phyloP scores from a whole-genome alignment of 2,888 invertebrate species.

The Zygogramma bicolorata region DNA sequence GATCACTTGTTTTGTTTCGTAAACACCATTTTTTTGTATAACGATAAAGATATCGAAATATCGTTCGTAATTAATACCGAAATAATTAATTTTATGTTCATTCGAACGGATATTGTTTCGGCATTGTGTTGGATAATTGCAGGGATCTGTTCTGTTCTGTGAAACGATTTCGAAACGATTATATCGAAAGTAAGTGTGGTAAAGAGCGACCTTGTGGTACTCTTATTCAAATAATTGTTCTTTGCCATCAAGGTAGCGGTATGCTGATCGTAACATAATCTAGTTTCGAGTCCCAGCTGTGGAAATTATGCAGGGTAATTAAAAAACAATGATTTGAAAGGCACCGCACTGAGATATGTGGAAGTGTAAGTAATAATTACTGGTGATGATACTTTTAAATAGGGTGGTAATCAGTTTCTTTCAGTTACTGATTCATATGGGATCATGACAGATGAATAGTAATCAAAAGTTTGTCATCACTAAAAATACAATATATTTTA shows the following conservation, averaged over 20 bases:
- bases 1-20: background rate
- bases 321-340: too few species aligned
- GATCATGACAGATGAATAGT: too few species aligned
- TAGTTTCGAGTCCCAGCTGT: background rate
- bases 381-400: too few species aligned
- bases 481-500: too few species aligned
- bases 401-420: too few species aligned
- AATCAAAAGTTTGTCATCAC: too few species aligned
- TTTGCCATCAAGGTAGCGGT: background rate
- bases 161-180: slow-evolving; percentile 29
- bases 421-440: too few species aligned
- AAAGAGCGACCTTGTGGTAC: slow-evolving; percentile 33
- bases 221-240: background rate
- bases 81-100: background rate
- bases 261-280: background rate
- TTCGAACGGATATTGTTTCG: background rate
- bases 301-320: background rate
- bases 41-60: background rate
- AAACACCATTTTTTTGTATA: background rate
- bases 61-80: background rate
- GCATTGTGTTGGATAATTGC: background rate
- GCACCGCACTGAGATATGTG: too few species aligned
- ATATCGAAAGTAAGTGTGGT: slow-evolving; percentile 33
- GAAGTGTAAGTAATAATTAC: too few species aligned
- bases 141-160: background rate